phyloP scores from a whole-genome alignment of 2,888 invertebrate genomes.

The Syrphus vitripennis region DNA sequence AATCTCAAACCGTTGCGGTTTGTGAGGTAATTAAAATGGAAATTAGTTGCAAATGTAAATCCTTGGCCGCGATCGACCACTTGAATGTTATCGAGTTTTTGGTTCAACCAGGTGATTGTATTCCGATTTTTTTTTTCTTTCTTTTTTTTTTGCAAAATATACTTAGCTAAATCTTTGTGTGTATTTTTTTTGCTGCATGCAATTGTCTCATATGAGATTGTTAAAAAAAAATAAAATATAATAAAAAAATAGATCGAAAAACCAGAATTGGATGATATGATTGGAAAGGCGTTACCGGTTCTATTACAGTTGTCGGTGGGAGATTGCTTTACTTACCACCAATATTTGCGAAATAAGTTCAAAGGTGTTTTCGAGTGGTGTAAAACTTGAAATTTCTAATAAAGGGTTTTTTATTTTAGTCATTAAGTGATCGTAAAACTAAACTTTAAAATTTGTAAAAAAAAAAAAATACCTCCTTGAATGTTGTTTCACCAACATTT shows the following conservation, averaged over 20 bases:
- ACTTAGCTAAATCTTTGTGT: conserved; percentile 11
- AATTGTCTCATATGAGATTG: conserved; percentile 23
- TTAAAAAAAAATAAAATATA: not conserved
- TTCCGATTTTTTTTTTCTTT: conserved; percentile 31
- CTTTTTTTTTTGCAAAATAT: conserved; percentile 15
- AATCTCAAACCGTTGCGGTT: conserved; percentile 28
- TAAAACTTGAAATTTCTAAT: conserved; percentile 19
- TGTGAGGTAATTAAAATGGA: conserved; percentile 67
- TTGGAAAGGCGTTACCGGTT: conserved; percentile 69
- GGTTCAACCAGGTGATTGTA: conserved; percentile 51
- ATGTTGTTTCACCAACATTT: not conserved
- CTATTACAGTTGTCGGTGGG: conserved; percentile 49
- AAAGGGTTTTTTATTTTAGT: not conserved
- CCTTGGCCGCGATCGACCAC: conserved; percentile 67
- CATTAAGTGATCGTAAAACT: not conserved
- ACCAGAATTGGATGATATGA: conserved; percentile 59
- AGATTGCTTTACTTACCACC: conserved; percentile 1
- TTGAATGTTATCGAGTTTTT: conserved; percentile 67
- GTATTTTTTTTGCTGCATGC: not conserved
- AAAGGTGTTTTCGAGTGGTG: conserved; percentile 7
- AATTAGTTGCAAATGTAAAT: conserved; percentile 65
- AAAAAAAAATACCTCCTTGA: not conserved
- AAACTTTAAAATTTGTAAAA: not conserved
- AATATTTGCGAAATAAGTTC: conserved; percentile 28
- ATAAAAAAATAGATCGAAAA: not conserved